These are phyloP conservation scores for Lycocerus yunnanus DNA, from an alignment of 2,888 invertebrate species.

Conservation along the genomic window DNA sequence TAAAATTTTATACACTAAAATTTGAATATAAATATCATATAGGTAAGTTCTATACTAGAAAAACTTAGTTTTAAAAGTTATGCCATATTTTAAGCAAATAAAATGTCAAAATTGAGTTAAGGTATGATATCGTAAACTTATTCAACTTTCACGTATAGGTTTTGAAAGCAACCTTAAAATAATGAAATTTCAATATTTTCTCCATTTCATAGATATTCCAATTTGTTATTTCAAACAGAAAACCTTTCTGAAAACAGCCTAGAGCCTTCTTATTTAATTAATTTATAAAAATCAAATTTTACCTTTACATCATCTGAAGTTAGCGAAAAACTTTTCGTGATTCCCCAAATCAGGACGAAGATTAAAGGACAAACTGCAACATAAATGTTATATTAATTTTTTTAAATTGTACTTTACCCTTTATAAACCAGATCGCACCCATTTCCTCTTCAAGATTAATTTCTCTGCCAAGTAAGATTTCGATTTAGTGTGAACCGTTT, in stretches of 20 bases:
- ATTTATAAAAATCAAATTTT: constrained; percentile 10
- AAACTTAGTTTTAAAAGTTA: not conserved
- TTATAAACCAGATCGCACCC: not conserved
- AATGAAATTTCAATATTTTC: not conserved
- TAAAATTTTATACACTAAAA: too few relatives aligned
- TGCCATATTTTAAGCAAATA: not conserved
- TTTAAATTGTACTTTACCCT: not conserved
- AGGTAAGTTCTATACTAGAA: not conserved
- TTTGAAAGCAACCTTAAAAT: not conserved
- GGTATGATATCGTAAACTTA: not conserved
- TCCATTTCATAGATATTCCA: not conserved
- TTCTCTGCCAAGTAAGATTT: not conserved
- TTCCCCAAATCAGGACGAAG: constrained; percentile 60
- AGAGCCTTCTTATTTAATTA: not conserved
- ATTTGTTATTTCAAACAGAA: not conserved
- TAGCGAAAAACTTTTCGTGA: constrained; percentile 54
- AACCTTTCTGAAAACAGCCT: not conserved
- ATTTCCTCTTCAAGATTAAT: not conserved
- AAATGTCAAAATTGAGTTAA: not conserved
- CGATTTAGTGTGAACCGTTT: not conserved
- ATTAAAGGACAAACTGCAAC: constrained; percentile 60
- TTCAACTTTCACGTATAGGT: not conserved
- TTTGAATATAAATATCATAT: not conserved
- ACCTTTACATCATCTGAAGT: constrained; percentile 41
- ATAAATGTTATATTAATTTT: not conserved